phyloP scores from a whole-genome alignment of 2,888 invertebrate genomes.

The Teleogryllus oceanicus region DNA sequence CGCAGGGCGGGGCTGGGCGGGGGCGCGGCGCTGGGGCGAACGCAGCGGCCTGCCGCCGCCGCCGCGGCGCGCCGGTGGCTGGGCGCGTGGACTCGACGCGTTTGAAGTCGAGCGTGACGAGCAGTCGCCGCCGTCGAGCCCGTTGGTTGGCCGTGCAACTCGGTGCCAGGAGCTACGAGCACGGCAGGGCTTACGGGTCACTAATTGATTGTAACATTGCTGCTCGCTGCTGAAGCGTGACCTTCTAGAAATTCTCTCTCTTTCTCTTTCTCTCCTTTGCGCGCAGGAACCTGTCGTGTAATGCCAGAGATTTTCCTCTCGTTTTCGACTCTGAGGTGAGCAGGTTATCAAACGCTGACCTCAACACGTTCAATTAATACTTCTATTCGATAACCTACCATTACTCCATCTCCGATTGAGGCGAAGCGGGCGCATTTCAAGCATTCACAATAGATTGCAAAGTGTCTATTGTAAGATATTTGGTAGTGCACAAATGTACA shows the following conservation, averaged over 20 bases:
- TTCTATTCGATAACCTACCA: neutral
- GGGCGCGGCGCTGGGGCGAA: too few relatives aligned
- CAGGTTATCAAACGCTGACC: neutral
- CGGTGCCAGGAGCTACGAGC: conserved; percentile 18
- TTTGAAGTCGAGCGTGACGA: too few relatives aligned
- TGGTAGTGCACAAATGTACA: neutral
- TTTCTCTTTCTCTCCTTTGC: neutral
- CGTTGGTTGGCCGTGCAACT: neutral
- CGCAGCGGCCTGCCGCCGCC: neutral
- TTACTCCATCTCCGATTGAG: neutral
- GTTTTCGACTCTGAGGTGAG: neutral
- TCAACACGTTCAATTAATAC: neutral
- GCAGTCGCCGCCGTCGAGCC: neutral
- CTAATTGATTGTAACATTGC: conserved; percentile 10
- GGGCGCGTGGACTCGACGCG: too few relatives aligned
- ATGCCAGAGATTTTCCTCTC: neutral
- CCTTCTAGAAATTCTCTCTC: neutral
- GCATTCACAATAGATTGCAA: neutral
- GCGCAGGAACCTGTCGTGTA: neutral
- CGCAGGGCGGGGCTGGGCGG: too few relatives aligned
- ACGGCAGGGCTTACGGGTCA: neutral
- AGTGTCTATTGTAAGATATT: neutral
- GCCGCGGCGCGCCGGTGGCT: neutral
- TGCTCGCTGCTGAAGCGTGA: conserved; percentile 8
- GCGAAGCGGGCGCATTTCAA: neutral